Percentiles rank a stretch among this genome's conserved stretches.
Evolutionary conservation across 1,140 invertebrate species (phyloP).

Genomic region (Bombus pyrosoma): DNA sequence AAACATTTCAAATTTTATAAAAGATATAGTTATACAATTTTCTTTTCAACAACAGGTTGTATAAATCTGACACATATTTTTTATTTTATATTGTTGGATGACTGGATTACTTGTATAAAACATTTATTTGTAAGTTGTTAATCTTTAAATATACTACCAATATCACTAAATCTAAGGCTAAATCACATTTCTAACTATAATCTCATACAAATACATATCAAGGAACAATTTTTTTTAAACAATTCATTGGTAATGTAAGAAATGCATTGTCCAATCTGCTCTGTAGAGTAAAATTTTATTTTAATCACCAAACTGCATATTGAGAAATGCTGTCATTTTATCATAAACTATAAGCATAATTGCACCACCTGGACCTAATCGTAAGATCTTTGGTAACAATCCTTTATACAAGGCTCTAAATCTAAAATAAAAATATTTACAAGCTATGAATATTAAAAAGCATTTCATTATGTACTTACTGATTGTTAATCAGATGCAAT

Average conservation of each 20-base stretch:
- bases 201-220: not conserved
- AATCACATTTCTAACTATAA: slow-evolving; percentile 5
- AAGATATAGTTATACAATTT: slow-evolving; percentile 46
- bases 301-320: slow-evolving; percentile 33
- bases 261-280: slow-evolving; percentile 30
- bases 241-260: slow-evolving; percentile 42
- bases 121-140: not conserved
- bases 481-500: too few relatives aligned
- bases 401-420: slow-evolving; percentile 95
- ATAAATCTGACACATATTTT: not conserved
- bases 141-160: slow-evolving; percentile 6
- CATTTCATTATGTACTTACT: not conserved
- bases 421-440: slow-evolving; percentile 81
- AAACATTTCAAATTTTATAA: slow-evolving; percentile 27
- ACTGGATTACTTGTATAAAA: not conserved
- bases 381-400: slow-evolving; percentile 93
- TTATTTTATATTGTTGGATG: not conserved
- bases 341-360: slow-evolving; percentile 95
- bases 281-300: not conserved
- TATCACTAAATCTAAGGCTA: not conserved
- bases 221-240: not conserved
- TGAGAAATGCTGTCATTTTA: slow-evolving; percentile 88
- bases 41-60: slow-evolving; percentile 2
- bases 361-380: slow-evolving; percentile 95
- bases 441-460: slow-evolving; percentile 66